phyloP scores from a whole-genome alignment of 2,113 vertebrate genomes.

The Ameiurus melas region DNA sequence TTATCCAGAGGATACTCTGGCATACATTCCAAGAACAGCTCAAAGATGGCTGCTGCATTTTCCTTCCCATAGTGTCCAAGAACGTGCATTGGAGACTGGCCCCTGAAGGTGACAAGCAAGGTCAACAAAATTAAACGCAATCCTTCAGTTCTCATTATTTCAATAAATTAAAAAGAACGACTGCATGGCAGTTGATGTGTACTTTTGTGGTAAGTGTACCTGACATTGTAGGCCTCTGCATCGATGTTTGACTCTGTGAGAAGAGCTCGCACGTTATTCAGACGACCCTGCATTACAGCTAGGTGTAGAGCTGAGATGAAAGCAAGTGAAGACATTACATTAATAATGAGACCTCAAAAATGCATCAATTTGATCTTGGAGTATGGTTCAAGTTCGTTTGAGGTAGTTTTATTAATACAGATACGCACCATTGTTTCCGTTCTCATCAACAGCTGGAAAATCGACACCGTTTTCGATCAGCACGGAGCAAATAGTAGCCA shows the following conservation, averaged over 20 bases:
- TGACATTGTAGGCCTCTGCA: conserved; percentile 94
- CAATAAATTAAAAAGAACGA: background rate
- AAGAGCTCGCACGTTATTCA: conserved; percentile 91
- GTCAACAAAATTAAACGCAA: background rate
- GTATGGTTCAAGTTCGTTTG: background rate
- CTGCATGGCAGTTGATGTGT: background rate
- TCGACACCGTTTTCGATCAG: conserved; percentile 93
- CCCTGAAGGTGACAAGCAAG: conserved; percentile 69
- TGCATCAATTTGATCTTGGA: background rate
- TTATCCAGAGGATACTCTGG: conserved; percentile 95
- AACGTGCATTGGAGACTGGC: conserved; percentile 95
- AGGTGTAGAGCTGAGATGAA: conserved; percentile 86
- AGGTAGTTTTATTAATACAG: background rate
- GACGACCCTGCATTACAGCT: conserved; percentile 94
- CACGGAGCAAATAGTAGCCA: conserved; percentile 95
- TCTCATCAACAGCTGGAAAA: conserved; percentile 93
- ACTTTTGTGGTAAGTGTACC: conserved; percentile 69
- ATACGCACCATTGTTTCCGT: conserved; percentile 86
- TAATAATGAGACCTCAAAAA: too few relatives aligned
- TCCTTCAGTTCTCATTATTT: background rate
- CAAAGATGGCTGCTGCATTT: conserved; percentile 95
- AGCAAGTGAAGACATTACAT: background rate
- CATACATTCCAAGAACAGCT: conserved; percentile 98
- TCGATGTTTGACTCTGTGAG: conserved; percentile 96
- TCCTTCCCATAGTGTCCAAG: conserved; percentile 98